Base-by-base conservation (phyloP, 2,113 vertebrate species). In the Paramormyrops kingsleyae region DNA sequence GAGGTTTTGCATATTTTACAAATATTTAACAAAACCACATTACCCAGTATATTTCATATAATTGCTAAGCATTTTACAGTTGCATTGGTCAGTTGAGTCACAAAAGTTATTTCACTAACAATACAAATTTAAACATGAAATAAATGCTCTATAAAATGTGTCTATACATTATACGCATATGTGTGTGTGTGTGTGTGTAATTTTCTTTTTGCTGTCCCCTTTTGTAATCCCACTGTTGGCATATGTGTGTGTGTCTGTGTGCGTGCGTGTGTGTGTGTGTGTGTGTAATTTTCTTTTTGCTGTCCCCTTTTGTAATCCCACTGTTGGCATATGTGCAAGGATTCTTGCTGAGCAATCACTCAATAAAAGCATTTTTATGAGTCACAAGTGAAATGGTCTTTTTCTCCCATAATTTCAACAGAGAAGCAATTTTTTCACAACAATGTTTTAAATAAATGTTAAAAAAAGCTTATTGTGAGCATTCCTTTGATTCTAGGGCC, bases 351-450 rank as follows among this genome's bases (percentile, higher is more conserved):
- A 92, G 80, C 52, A 21, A 90, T 77, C 89, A 90, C 90, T 89
- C 91, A 91, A 92, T 93, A 91, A 88, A 89, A 91, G 62, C 87
- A 90, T 90, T 90, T 85, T 92, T 88, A 89, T 89, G 90, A 91
- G 92, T 93, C 90, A 92, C 59, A 74, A 52, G 24, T n/a, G 56
- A 27, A 31, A 88, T 91, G 85, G 90, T 91, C 91, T 90, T 93
- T 92, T 92, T 91, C 90, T 89, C 89, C 91, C 88, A 91, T 86
- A 92, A 93, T 90, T 86, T 90, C 89, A 66, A 90, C 92, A 87
- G 88, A 87, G 89, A 91, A 56, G 92, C 88, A 87, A n/a, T 35
- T 12, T 87, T 31, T 53, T 39, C 49, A 17, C 12, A 19, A 35
- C 46, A 53, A 8, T 31, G 21, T 52, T 52, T 87, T 52, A 87